Evolutionary conservation across 2,888 invertebrate genomes (phyloP).

Genomic region (Phasia obesa): DNA sequence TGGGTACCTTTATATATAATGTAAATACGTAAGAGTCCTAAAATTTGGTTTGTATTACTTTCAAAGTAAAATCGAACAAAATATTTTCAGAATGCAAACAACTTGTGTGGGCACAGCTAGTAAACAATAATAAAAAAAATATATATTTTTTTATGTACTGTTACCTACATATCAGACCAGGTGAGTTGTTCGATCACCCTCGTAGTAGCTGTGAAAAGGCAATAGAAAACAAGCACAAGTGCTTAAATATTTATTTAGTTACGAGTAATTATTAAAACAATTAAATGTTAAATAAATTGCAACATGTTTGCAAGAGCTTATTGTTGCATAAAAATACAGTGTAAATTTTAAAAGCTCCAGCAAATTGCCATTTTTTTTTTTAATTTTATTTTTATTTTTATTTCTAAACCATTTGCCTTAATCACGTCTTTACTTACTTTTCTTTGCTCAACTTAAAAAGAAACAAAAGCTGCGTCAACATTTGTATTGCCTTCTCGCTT

Average conservation of each 20-base stretch:
- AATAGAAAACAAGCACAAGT: background rate
- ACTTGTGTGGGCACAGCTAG: too few species aligned
- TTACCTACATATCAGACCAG: background rate
- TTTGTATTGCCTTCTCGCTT: background rate
- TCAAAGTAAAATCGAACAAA: too few species aligned
- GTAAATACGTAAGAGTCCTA: too few species aligned
- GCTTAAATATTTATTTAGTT: background rate
- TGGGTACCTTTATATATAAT: too few species aligned
- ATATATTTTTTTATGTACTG: too few species aligned
- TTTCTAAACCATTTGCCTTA: slow-evolving; percentile 15
- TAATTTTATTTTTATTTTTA: background rate
- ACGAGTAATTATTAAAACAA: slow-evolving; percentile 10
- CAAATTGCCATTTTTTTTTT: background rate
- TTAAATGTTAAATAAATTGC: slow-evolving; percentile 7
- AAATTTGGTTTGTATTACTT: too few species aligned
- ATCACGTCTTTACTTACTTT: background rate
- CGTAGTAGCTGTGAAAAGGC: slow-evolving; percentile 1
- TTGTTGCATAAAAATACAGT: background rate
- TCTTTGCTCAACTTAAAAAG: background rate
- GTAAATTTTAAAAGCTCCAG: slow-evolving; percentile 15
- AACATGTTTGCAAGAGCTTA: background rate
- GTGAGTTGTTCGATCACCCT: background rate
- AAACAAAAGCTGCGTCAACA: background rate
- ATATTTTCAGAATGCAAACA: too few species aligned
- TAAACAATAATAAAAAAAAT: too few species aligned